Conservation (phyloP, 1,140 invertebrate genomes). For the Ptiloglossa arizonensis region DNA sequence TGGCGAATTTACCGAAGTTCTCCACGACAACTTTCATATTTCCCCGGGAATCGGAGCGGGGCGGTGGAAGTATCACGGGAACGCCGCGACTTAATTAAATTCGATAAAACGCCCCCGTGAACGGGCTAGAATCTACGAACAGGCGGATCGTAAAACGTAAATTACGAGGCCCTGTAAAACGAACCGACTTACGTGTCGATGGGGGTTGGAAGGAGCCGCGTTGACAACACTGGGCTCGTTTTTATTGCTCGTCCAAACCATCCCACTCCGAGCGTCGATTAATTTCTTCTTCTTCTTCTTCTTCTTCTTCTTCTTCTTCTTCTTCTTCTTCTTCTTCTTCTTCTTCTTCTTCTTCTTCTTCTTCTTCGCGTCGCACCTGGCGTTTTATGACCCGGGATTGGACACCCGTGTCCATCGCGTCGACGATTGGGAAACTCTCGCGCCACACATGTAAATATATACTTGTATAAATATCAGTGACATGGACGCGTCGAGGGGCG, state of each 20-base stretch:
- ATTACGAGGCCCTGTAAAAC: conserved; percentile 36
- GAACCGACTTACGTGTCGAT: conserved; percentile 38
- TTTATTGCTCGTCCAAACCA: conserved; percentile 29
- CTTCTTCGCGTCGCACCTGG: not conserved
- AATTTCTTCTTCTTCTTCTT: conserved; percentile 20
- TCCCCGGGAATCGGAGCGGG: conserved; percentile 6
- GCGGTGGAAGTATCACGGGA: conserved; percentile 5
- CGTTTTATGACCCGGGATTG: conserved; percentile 5
- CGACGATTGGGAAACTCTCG: conserved; percentile 29
- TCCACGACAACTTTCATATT: not conserved
- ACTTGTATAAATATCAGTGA: conserved; percentile 25
- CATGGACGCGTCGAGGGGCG: not conserved
- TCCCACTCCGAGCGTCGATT: conserved; percentile 20
- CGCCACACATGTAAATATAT: conserved; percentile 34
- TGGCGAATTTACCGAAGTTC: not conserved
- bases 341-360: too few species aligned
- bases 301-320: too few species aligned
- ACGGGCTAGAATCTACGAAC: not conserved
- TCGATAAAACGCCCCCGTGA: conserved; percentile 26
- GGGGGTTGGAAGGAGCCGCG: not conserved
- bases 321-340: too few species aligned
- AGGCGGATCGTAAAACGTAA: conserved; percentile 34
- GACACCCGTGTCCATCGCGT: not conserved
- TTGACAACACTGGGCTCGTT: conserved; percentile 13
- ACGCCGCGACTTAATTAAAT: conserved; percentile 46